Percentiles rank a stretch among this genome's conserved stretches.
These are phyloP conservation scores for Lasioglossum calceatum DNA, from an alignment of 2,888 invertebrate species.

Conservation along the genomic window DNA sequence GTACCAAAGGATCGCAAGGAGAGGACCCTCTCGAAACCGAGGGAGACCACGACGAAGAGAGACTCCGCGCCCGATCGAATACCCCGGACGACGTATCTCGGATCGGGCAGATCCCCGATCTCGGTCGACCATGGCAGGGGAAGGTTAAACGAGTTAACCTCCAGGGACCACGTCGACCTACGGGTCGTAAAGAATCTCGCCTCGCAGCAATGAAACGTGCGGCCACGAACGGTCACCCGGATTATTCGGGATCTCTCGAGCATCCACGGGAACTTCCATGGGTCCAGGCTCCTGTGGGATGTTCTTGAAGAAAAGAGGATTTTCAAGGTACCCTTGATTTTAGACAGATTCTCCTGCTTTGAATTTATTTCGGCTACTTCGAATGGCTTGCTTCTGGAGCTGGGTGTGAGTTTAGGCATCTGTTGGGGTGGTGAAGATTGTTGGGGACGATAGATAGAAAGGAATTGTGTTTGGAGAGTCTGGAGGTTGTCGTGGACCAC, in stretches of 20 bases:
- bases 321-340: background rate
- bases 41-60: background rate
- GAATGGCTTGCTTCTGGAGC: background rate
- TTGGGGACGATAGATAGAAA: background rate
- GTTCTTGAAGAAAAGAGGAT: background rate
- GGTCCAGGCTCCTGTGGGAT: background rate
- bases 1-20: background rate
- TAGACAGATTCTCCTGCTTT: background rate
- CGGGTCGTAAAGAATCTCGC: slow-evolving; percentile 31
- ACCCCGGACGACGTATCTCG: slow-evolving; percentile 23
- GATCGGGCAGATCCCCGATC: slow-evolving; percentile 31
- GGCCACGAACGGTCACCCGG: background rate
- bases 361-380: background rate
- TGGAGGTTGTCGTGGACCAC: background rate
- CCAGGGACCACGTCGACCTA: slow-evolving; percentile 69
- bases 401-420: background rate
- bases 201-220: slow-evolving; percentile 40
- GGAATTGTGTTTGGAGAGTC: background rate
- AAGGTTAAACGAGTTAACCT: slow-evolving; percentile 81
- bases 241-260: background rate
- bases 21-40: slow-evolving; percentile 39
- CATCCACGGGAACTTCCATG: background rate
- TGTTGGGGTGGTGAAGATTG: background rate
- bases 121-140: slow-evolving; percentile 16
- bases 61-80: slow-evolving; percentile 34